Conservation (phyloP, 2,888 invertebrate species). For the Aelia acuminata region DNA sequence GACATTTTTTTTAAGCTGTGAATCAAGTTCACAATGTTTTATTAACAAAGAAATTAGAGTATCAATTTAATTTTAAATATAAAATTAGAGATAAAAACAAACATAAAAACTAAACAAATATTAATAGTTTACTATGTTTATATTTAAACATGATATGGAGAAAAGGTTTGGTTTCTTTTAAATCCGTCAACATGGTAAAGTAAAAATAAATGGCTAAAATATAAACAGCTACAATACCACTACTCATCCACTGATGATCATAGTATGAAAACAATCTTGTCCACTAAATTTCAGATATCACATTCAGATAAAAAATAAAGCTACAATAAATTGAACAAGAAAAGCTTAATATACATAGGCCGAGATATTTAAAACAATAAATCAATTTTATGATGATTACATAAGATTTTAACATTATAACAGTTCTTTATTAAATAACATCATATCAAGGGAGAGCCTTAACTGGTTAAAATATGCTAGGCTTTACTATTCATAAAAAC, state of each 20-base stretch:
- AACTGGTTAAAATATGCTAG: slow-evolving; percentile 6
- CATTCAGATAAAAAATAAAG: background rate
- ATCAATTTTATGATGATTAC: background rate
- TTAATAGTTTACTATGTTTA: background rate
- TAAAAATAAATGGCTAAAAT: background rate
- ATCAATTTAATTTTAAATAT: background rate
- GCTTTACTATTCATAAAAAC: slow-evolving; percentile 22
- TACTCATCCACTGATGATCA: background rate
- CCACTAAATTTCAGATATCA: background rate
- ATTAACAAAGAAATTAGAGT: background rate
- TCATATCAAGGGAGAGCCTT: background rate
- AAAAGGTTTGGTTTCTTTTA: background rate
- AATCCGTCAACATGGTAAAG: background rate
- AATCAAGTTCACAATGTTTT: background rate
- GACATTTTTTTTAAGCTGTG: background rate
- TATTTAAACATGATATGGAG: background rate
- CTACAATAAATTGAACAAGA: background rate
- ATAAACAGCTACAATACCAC: background rate
- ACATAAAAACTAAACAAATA: background rate
- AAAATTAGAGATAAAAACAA: background rate
- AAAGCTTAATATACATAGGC: background rate
- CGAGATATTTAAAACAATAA: background rate
- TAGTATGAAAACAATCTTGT: background rate
- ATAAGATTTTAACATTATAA: background rate
- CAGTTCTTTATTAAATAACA: background rate